These are phyloP conservation scores for Corythornis madagascariensis DNA, from an alignment of 2,113 vertebrate species.

Conservation along the genomic window DNA sequence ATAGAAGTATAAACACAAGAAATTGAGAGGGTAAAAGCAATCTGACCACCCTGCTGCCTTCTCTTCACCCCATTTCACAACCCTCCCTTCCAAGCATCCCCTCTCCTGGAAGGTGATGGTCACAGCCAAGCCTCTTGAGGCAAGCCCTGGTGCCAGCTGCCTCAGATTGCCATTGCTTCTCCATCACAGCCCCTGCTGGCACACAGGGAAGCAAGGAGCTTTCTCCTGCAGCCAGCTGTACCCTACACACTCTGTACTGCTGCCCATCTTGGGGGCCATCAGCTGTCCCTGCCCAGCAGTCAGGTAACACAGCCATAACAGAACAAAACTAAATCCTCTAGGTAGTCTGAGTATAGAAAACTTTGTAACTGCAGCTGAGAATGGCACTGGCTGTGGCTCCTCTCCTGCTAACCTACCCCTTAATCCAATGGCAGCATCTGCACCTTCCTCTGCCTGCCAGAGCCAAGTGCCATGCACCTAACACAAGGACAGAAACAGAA, in stretches of 20 bases:
- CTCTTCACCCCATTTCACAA: neutral
- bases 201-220: rapidly evolving
- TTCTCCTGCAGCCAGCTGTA: neutral
- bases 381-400: neutral
- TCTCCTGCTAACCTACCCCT: rapidly evolving
- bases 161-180: rapidly evolving
- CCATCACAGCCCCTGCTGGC: rapidly evolving
- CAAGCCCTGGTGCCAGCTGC: neutral
- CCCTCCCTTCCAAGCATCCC: neutral
- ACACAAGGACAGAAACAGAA: neutral
- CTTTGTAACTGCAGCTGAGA: neutral
- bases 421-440: neutral
- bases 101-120: neutral
- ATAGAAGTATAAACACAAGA: neutral
- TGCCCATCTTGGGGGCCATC: too few relatives aligned
- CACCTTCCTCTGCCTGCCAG: rapidly evolving
- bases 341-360: neutral
- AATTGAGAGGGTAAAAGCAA: neutral
- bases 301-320: neutral
- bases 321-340: neutral
- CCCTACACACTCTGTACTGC: rapidly evolving
- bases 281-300: neutral
- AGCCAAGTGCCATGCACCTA: neutral
- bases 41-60: neutral
- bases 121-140: neutral